Percentiles rank a stretch among this genome's conserved stretches.
These are phyloP conservation scores for Onychomys torridus DNA, from an alignment of 2,797 vertebrate genomes.

Conservation along the genomic window DNA sequence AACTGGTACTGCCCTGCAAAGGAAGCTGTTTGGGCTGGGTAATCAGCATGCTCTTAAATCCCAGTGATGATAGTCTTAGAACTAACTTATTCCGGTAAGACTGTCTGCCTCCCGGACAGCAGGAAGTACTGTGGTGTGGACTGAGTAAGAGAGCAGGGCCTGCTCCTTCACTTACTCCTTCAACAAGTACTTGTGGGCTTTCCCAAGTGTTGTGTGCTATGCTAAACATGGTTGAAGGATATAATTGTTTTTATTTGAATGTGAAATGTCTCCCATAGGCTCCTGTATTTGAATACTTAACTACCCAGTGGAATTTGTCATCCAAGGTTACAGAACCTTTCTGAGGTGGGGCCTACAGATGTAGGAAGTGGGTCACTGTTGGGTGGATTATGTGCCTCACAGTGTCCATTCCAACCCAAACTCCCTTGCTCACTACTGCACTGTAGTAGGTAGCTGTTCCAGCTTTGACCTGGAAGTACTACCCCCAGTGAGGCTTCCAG, in stretches of 20 bases:
- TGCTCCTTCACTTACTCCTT: not conserved
- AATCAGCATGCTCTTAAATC: not conserved
- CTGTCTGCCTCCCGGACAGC: not conserved
- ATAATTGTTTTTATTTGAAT: not conserved
- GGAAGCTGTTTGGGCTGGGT: not conserved
- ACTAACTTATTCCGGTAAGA: not conserved
- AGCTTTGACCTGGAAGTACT: no score
- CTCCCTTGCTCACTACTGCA: not conserved
- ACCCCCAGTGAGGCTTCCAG: no score
- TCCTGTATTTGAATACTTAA: not conserved
- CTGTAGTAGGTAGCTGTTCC: no score
- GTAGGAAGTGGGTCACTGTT: not conserved
- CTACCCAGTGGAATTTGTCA: not conserved
- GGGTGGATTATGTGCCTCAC: not conserved
- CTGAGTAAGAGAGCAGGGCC: not conserved
- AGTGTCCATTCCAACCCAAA: not conserved
- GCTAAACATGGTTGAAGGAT: not conserved
- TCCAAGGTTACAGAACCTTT: not conserved
- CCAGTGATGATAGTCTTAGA: not conserved
- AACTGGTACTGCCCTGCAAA: not conserved
- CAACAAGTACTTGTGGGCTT: not conserved
- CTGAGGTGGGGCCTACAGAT: not conserved
- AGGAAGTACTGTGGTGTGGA: not conserved
- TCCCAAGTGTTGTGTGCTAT: not conserved
- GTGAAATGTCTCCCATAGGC: not conserved